Evolutionary conservation across 2,797 vertebrate genomes (phyloP), one percentile per base, ranked within the genome.

Genomic region (Glyptemys insculpta): DNA sequence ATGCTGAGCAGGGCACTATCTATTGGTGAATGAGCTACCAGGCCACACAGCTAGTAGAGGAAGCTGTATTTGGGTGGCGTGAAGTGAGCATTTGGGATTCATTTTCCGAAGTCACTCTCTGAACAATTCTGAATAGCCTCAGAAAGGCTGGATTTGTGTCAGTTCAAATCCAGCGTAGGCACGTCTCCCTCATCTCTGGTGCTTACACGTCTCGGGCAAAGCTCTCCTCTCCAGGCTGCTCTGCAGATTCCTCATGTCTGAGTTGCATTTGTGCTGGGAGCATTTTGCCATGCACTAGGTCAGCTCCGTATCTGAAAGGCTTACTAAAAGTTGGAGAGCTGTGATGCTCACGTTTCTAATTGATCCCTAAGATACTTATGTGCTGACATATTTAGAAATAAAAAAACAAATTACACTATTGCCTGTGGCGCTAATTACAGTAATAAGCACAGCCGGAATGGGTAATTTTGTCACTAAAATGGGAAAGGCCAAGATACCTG

Each of bases 401-500:
- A 52, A 76, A 76, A 85, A 34, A 84, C 41, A 80, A 76, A 87
- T 86, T 9, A 8, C 6, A 37, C 12, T 62, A 25, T 82, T 92
- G 37, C 37, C 31, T 62, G 41, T 54, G 29, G 29, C 49, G 18
- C 52, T 29, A 37, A n/a, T 86, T 57, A 81, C 65, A 44, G 34
- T 53, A 83, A 62, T 25, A 54, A 56, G 18, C 37, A 25, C 18
- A 72, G n/a, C 81, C 83, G 37, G 41, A 81, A 79, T 4, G 2
- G 37, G n/a, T 72, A 72, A 41, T 72, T 72, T 41, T 72, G 68
- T 72, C 37, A 72, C 37, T 72, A 21, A 84, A 83, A 31, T 3
- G 19, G 44, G 72, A 79, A 83, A 54, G 57, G 79, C 76, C 95
- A 88, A 98, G 62, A 59, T 23, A 1, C 12, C 12, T 81, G 6